Percentiles rank a stretch among this genome's conserved stretches.
Conservation (phyloP, 2,113 vertebrate genomes). For the Actenoides lindsayi region DNA sequence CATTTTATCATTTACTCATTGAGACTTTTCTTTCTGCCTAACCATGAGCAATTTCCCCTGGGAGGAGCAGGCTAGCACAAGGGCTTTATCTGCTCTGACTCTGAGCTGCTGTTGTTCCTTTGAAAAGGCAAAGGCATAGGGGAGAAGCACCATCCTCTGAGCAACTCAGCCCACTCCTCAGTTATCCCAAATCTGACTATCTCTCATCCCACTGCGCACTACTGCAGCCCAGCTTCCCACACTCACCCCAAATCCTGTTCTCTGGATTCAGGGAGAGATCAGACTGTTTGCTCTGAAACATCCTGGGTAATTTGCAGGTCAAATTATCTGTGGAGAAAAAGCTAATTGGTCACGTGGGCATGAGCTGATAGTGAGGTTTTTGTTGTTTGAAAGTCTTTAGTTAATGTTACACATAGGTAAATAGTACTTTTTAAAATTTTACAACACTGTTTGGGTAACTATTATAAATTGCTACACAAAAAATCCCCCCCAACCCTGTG, state of each 20-base stretch:
- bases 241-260: rapidly evolving
- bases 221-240: background rate
- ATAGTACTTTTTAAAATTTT: background rate
- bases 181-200: background rate
- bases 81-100: background rate
- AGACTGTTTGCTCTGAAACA: background rate
- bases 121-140: background rate
- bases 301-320: background rate
- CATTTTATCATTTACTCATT: background rate
- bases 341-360: background rate
- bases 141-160: background rate
- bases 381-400: background rate
- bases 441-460: background rate
- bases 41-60: background rate
- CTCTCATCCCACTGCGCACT: background rate
- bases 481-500: background rate
- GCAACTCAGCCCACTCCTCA: background rate
- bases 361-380: background rate
- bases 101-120: background rate
- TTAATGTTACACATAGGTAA: background rate
- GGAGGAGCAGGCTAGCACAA: background rate
- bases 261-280: background rate
- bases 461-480: background rate
- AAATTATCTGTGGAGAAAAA: background rate
- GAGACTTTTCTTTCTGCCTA: background rate